Evolutionary conservation across 2,113 vertebrate species (phyloP), one percentile per base, ranked within the genome.

Genomic region (rabbit (Oryctolagus cuniculus)): DNA sequence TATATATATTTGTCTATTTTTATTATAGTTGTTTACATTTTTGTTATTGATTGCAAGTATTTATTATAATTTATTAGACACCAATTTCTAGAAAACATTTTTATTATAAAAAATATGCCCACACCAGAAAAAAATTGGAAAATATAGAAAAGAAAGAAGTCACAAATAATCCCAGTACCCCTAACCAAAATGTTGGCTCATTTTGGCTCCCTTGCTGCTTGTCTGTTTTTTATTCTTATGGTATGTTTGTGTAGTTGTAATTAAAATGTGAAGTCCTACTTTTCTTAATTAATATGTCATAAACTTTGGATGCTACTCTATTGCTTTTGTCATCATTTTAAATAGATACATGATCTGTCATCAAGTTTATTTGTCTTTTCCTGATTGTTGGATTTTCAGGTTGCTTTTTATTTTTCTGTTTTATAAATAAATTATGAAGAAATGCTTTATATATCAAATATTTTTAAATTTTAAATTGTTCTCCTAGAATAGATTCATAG

Each of bases 381-480:
- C 5, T 38, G 38, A 38, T 38, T 38, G 38, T 38, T 38, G 38
- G 58, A 69, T 12, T 16, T 83, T 77, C 34, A 73, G n/a, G 31
- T 72, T 93, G 72, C 27, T 69, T 90, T 94, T 77, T 63, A 55
- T 89, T 80, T 95, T 92, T 75, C 6, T 27, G 72, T 83, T 95
- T 82, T 91, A 66, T 81, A 79, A 83, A 75, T 93, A 93, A 4
- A 78, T 78, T 27, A 79, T 91, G 17, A 70, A 89, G 58, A 91
- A 91, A 75, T 67, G 86, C 12, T 73, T 53, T 74, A 9, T 72
- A 19, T 24, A 38, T 87, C 75, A 91, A 93, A 64, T 2, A 3
- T 92, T 86, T 96, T 75, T 36, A 87, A 94, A 91, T 82, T 94
- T 95, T 49, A 92, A 89, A 69, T 94, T 77, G 27, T 93, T 93